Base-by-base conservation (phyloP, 1,140 invertebrate genomes). In the Zaprionus vittiger region DNA sequence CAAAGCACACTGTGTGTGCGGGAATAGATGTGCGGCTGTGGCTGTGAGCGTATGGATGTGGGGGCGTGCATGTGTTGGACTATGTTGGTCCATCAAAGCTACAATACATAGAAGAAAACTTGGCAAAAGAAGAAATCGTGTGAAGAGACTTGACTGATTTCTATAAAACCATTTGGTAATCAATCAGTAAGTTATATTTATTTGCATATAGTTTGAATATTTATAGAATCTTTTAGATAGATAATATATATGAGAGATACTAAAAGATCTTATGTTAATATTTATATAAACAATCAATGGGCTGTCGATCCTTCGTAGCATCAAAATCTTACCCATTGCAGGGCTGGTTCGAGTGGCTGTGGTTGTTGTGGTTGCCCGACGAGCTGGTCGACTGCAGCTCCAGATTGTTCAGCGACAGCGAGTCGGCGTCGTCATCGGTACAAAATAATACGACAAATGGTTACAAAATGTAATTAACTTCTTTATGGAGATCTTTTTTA, bases 341-440 rank as follows among this genome's bases (percentile, higher is more conserved):
- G 26, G 6, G 26, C 63, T 95, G 94, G 41, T 83, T 83, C 89
- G 83, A 37, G 47, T 52, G 47, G 22, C 47, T 52, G 11, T 52
- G 47, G 49, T 84, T 83, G 49, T 84, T 83, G 66, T 87, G 83
- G 28, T 93, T 93, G 4, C 93, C 92, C 71, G 94, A 94, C 63
- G 94, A 94, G 78, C 94, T 94, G 67, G 87, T 85, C 11, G 93
- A 93, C 72, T 94, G 94, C 44, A 95, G 93, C 84, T 96, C 95
- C 73, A 96, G 91, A 89, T 96, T 96, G 91, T 96, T 95, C 24
- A 96, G 90, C 26, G 95, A 96, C 81, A 96, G 93, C 7, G 96
- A 96, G 81, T 97, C 97, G 14, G 96, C 96, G 14, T 95, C 96
- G 85, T 97, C 97, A 78, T 96, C 96, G 34, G n/a, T n/a, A n/a